Conservation (phyloP, 2,888 invertebrate genomes). For the Meiosimyza decipiens region DNA sequence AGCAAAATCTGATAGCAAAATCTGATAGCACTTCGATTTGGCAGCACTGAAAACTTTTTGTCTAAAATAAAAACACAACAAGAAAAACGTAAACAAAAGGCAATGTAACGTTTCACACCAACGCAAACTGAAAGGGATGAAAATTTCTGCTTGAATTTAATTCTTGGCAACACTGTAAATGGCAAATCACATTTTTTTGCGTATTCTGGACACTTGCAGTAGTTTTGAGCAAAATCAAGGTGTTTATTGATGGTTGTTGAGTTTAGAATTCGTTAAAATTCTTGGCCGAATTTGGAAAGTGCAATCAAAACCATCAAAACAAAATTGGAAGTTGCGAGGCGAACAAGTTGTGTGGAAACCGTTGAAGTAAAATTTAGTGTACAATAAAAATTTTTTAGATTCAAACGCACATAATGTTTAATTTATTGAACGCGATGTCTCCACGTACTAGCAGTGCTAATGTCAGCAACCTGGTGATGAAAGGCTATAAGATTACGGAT, state of each 20-base stretch:
- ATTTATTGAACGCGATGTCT: constrained; percentile 7
- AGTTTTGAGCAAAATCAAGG: too few species aligned
- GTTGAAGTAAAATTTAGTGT: neutral
- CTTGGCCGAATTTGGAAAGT: neutral
- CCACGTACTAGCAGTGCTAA: neutral
- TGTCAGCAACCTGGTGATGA: constrained; percentile 45
- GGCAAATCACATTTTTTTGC: too few species aligned
- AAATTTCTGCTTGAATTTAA: too few species aligned
- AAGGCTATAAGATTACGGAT: constrained; percentile 66
- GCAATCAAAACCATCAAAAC: neutral
- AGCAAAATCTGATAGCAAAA: neutral
- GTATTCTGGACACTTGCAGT: too few species aligned
- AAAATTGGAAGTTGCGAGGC: neutral
- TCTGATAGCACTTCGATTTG: neutral
- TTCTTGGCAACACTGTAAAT: too few species aligned
- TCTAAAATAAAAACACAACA: neutral
- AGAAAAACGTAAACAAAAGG: neutral
- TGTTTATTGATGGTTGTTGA: neutral
- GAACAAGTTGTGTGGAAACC: neutral
- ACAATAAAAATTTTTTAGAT: neutral
- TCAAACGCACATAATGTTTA: neutral
- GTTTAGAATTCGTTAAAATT: neutral
- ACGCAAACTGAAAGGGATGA: neutral
- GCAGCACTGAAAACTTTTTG: neutral
- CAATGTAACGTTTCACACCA: neutral